These are phyloP conservation scores for Vanessa cardui DNA, from an alignment of 2,888 invertebrate species.

Conservation along the genomic window DNA sequence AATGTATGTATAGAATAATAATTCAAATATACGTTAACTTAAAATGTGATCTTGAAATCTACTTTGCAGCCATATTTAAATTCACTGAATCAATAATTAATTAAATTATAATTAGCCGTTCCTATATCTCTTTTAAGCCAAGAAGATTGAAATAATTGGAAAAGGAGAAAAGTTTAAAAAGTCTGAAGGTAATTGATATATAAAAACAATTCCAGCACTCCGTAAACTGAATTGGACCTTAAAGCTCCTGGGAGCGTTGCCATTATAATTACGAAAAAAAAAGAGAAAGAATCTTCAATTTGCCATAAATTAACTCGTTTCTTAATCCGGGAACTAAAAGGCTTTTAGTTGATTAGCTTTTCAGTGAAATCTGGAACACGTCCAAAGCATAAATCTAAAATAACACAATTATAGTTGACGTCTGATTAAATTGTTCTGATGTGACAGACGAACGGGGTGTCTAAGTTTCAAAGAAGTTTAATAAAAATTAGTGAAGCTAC, in stretches of 20 bases:
- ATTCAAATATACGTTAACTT: too few relatives aligned
- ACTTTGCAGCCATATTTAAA: too few relatives aligned
- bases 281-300: constrained; percentile 61
- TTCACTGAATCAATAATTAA: too few relatives aligned
- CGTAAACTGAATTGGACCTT: constrained; percentile 30
- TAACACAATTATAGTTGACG: constrained; percentile 74
- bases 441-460: constrained; percentile 22
- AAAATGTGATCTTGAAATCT: too few relatives aligned
- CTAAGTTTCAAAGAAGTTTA: constrained; percentile 22
- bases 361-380: constrained; percentile 68
- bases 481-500: constrained; percentile 20
- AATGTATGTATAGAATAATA: too few relatives aligned
- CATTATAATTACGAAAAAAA: constrained; percentile 62
- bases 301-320: constrained; percentile 72
- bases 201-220: constrained; percentile 39
- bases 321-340: constrained; percentile 67
- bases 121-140: neutral
- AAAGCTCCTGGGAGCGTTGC: constrained; percentile 31
- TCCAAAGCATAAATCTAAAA: constrained; percentile 74
- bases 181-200: constrained; percentile 17
- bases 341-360: constrained; percentile 80
- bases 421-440: constrained; percentile 54
- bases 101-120: too few relatives aligned
- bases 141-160: neutral
- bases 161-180: constrained; percentile 9